These are phyloP conservation scores for Drosophila lacicola DNA, from an alignment of 2,888 invertebrate species.

Conservation along the genomic window DNA sequence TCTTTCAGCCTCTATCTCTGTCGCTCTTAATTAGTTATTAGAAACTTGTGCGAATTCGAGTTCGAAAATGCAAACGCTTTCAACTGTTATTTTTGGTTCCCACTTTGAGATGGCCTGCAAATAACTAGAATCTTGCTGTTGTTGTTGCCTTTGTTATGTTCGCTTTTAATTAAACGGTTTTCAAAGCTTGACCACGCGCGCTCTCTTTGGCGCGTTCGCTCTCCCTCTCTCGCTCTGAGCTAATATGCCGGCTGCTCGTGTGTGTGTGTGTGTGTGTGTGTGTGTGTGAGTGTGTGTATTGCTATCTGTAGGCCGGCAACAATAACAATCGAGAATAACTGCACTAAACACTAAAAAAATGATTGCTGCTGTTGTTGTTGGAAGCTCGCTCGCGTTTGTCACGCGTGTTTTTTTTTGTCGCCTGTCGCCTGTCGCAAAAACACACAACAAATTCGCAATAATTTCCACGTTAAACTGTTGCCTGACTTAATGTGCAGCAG, in stretches of 20 bases:
- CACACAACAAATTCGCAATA: conserved; percentile 84
- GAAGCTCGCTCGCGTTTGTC: conserved; percentile 24
- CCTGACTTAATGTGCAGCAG: conserved; percentile 80
- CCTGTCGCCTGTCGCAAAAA: conserved; percentile 67
- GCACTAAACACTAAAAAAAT: conserved; percentile 56
- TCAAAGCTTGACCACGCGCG: conserved; percentile 24
- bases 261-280: conserved; percentile 15
- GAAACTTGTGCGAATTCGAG: conserved; percentile 9
- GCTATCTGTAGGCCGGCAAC: conserved; percentile 26
- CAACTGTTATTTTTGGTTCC: conserved; percentile 3
- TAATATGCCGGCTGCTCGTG: conserved; percentile 53
- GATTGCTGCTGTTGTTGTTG: conserved; percentile 22
- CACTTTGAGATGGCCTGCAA: background rate
- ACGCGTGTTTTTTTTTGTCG: conserved; percentile 39
- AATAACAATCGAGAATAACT: conserved; percentile 45
- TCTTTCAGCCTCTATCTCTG: background rate
- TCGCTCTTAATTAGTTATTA: conserved; percentile 24
- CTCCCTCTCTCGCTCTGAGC: conserved; percentile 24
- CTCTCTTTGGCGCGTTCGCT: conserved; percentile 20
- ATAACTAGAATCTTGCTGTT: background rate
- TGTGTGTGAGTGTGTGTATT: conserved; percentile 13
- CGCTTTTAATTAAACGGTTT: conserved; percentile 44
- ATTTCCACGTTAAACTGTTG: conserved; percentile 84
- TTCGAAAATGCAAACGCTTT: conserved; percentile 16
- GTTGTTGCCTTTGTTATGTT: conserved; percentile 25